Base-by-base conservation (phyloP, 2,888 invertebrate species). In the Pollenia griseotomentosa region DNA sequence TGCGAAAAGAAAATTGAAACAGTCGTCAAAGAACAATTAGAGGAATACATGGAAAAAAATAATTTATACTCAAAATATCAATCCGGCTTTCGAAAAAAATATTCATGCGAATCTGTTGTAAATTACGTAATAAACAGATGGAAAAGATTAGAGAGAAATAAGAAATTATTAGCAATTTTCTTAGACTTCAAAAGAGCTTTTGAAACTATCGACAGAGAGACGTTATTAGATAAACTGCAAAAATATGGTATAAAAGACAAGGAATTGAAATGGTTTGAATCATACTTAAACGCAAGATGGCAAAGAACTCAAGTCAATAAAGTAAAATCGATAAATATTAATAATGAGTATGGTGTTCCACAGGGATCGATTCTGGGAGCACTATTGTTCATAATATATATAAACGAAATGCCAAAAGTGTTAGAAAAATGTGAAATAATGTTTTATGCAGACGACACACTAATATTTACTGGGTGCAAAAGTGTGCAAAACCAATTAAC, bases 131-230 rank as follows among this genome's bases (percentile, higher is more conserved):
- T 19, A 1, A 19, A 19, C 19, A 19, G 19, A 19, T 19, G 19
- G 19, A 19, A 19, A 19, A 19, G 19, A 19, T 19, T 19, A 19
- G 2, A 19, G 1, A 19, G 19, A 19, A 19, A 19, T 19, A 19
- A 19, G 19, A 19, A 19, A 19, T 19, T 19, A 2, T 19, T 19
- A 19, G 19, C 19, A 19, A 19, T 19, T 19, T 19, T 19, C 19
- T 19, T 19, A 19, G 19, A 19, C 19, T 19, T 19, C 19, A 19
- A 19, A 19, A 19, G 19, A 55, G 16, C 55, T 7, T 19, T 55
- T 55, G 55, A 55, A 55, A 55, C 55, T 19, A 55, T 55, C 16
- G 55, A 55, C 55, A 55, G 55, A 55, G 7, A 55, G 7, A 55
- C 19, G 9, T 19, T 55, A 55, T 9, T 55, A 55, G 5, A 16